Conservation (phyloP, 2,797 vertebrate species). For the Gorsachius magnificus region DNA sequence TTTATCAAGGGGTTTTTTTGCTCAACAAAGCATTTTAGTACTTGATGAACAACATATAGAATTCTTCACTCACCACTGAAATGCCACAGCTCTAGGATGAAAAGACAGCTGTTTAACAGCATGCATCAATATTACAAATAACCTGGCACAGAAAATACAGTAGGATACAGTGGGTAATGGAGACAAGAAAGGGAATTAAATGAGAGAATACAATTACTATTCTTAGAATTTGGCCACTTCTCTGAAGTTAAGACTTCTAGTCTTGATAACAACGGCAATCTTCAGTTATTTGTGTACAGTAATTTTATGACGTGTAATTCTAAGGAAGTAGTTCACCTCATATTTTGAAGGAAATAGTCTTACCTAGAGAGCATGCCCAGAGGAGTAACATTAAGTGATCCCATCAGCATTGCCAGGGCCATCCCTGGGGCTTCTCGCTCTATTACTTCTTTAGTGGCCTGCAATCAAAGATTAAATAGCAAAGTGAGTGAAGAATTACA, state of each 20-base stretch:
- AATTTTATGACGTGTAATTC: not conserved
- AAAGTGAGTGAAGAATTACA: slow-evolving; percentile 67
- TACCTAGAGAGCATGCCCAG: slow-evolving; percentile 98
- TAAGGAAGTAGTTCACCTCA: slow-evolving; percentile 26
- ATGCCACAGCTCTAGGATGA: not conserved
- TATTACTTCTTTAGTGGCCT: slow-evolving; percentile 99
- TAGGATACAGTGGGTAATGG: not conserved
- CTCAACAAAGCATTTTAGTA: not conserved
- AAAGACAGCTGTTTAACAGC: not conserved
- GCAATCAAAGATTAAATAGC: slow-evolving; percentile 78
- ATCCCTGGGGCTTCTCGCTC: slow-evolving; percentile 98
- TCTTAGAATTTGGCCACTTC: not conserved
- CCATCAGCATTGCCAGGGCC: slow-evolving; percentile 99
- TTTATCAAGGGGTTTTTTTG: not conserved
- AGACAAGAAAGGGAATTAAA: not conserved
- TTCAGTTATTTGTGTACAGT: not conserved
- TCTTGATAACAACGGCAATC: not conserved
- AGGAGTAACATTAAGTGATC: slow-evolving; percentile 97
- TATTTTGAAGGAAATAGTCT: slow-evolving; percentile 57
- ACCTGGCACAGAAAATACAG: not conserved
- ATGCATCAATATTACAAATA: not conserved
- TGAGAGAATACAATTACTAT: not conserved
- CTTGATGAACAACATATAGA: not conserved
- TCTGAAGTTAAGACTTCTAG: not conserved
- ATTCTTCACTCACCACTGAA: not conserved